Evolutionary conservation across 2,113 vertebrate species (phyloP), one percentile per base, ranked within the genome.

Genomic region (Sisor rabdophorus): DNA sequence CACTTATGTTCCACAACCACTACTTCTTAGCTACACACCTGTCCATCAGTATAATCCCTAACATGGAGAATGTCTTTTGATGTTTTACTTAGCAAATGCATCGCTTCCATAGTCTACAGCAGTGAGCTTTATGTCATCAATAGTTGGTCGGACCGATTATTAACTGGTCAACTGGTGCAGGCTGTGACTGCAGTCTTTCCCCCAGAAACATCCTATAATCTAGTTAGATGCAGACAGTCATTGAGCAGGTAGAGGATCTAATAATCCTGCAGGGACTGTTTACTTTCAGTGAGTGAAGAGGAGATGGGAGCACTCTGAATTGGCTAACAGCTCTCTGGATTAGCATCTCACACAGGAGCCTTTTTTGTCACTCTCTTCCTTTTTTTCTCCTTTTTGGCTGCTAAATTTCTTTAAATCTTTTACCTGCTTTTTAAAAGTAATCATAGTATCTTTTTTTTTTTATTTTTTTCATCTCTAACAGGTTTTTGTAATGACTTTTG

Each of bases 221-320:
- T 79, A 78, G 73, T 85, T 81, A 79, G 44, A 28, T 24, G 19
- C 76, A 82, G 75, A 70, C 76, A 60, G 76, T 72, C 70, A 50
- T 68, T 40, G 81, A 83, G 59, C 78, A 81, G 77, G 72, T 73
- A 55, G 74, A 59, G 59, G 79, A 79, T 72, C 36, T 50, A 81
- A 63, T 86, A 80, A 85, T 84, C 81, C 81, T 74, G 71, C 64
- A 32, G 75, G 47, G 58, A 79, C 76, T 81, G 76, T 81, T 80
- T 80, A 79, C 70, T 48, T 61, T 32, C 32, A 26, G 36, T 24
- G 20, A 72, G 48, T 22, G 24, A 36, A 28, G 59, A 20, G 73
- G 40, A 50, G 55, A 60, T 32, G 26, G 19, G 28, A 36, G 53
- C 47, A 24, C 54, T 10, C 5, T 15, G 63, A 64, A 15, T 54